Base-by-base conservation (phyloP, 2,113 vertebrate genomes). In the Herpetotheres cachinnans region DNA sequence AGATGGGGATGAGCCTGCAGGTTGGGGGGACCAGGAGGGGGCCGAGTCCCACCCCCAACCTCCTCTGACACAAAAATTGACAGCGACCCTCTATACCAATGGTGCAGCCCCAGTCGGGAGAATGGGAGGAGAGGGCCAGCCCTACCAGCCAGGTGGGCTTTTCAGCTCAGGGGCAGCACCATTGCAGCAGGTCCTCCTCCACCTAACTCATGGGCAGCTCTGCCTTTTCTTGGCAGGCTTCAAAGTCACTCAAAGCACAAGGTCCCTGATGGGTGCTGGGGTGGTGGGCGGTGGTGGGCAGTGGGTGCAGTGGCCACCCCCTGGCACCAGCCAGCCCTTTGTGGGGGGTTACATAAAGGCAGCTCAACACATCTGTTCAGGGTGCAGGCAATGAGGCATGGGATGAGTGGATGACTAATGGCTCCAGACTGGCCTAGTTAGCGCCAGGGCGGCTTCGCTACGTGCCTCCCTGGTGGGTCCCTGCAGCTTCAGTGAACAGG, bases 401-500 rank as follows among this genome's bases (percentile, higher is more conserved):
- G 11, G 27, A 70, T 25, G 65, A n/a, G 20, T 17, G 3, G 62
- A 52, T 86, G 73, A 94, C 65, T 95, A 78, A 94, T 54, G 62
- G 72, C 52, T 49, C 54, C 59, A 26, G 46, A 32, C 30, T 50
- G 69, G 77, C 52, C 49, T 63, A 24, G 19, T 74, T 72, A 49
- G 38, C 3, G 1, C 38, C 2, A 1, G 50, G 55, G 34, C 0
- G 0, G 52, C 71, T 83, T 90, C 0, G 0, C 30, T 54, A 13
- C 0, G 1, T 47, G 72, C 76, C 6, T 2, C 24, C 55, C 38
- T 7, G 0, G 16, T 1, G 5, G 21, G 55, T 73, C 25, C 22
- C 13, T 1, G 3, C 17, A n/a, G 87, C 0, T 0, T 34, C 0
- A 0, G 3, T 9, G 20, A 8, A 5, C 2, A 9, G 54, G n/a